Conservation (phyloP, 2,888 invertebrate genomes). For the Napeogenes inachia region DNA sequence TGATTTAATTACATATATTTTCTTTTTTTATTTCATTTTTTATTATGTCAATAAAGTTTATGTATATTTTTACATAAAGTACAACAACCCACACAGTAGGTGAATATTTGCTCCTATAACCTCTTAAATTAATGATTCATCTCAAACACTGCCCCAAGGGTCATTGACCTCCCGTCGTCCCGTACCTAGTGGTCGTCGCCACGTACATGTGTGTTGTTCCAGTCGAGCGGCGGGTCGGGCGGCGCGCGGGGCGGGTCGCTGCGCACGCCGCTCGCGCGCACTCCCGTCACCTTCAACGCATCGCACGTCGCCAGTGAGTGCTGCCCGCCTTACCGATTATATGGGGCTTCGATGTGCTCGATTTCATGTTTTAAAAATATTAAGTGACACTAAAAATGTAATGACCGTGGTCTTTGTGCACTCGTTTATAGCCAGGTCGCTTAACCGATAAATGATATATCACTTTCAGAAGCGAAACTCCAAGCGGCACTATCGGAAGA, state of each 20-base stretch:
- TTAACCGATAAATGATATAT: background rate
- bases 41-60: conserved; percentile 13
- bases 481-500: conserved; percentile 70
- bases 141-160: too few relatives aligned
- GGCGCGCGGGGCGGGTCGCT: conserved; percentile 65
- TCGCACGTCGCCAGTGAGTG: conserved; percentile 71
- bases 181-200: too few relatives aligned
- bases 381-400: too few relatives aligned
- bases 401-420: too few relatives aligned
- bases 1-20: conserved; percentile 16
- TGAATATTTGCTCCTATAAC: conserved; percentile 21
- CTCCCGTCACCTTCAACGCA: conserved; percentile 70
- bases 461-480: conserved; percentile 64
- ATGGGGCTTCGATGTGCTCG: too few relatives aligned
- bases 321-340: background rate
- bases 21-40: conserved; percentile 11
- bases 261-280: conserved; percentile 70
- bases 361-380: too few relatives aligned
- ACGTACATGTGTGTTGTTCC: conserved; percentile 24
- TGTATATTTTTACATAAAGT: too few relatives aligned
- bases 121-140: too few relatives aligned
- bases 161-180: too few relatives aligned
- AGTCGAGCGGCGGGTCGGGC: conserved; percentile 55
- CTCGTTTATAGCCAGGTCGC: too few relatives aligned
- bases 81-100: too few relatives aligned